Base-by-base conservation (phyloP, 1,140 invertebrate genomes). In the Metaphire vulgaris region DNA sequence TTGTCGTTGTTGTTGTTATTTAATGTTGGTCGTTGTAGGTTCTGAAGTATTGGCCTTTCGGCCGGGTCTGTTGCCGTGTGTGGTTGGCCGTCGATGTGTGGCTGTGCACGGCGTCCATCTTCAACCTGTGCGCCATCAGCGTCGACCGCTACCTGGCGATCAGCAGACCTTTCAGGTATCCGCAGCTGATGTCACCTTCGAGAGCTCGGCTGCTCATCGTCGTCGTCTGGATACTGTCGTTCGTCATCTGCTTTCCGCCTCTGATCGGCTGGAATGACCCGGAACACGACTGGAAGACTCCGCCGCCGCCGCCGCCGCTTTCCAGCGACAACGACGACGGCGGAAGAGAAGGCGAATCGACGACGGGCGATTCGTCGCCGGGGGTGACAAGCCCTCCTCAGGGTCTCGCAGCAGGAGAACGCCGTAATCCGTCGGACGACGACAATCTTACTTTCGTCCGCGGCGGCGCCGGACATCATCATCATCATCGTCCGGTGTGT, bases 241-340 rank as follows among this genome's bases (percentile, higher is more conserved):
- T 92, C n/a, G 88, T 98, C n/a, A 95, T 99, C 74, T 98, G 94
- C 84, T 95, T 99, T 81, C 96, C 96, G 2, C 96, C 96, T 12
- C 88, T 99, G n/a, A 88, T 98, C 30, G 96, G 96, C 0, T 98
- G 96, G 96, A 93, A 82, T 21, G 82, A 92, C 92, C 90, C 74
- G 28, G 41, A 56, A 12, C 41, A 56, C 6, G 21, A 21, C 41
- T 56, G 41, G 41, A 56, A 6, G 6, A 6, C 6, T 6, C 6
- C 41, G 6, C 21, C 41, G 6, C 29, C 29, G 2, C n/a, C 21
- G 1, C 56, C 68, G 6, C n/a, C n/a, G n/a, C n/a, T n/a, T n/a
- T n/a, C n/a, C n/a, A n/a, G n/a, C n/a, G n/a, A n/a, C n/a, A n/a
- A n/a, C n/a, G n/a, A n/a, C n/a, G n/a, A n/a, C n/a, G n/a, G n/a